Evolutionary conservation across 2,888 invertebrate genomes (phyloP).

Genomic region (Erebia ligea): DNA sequence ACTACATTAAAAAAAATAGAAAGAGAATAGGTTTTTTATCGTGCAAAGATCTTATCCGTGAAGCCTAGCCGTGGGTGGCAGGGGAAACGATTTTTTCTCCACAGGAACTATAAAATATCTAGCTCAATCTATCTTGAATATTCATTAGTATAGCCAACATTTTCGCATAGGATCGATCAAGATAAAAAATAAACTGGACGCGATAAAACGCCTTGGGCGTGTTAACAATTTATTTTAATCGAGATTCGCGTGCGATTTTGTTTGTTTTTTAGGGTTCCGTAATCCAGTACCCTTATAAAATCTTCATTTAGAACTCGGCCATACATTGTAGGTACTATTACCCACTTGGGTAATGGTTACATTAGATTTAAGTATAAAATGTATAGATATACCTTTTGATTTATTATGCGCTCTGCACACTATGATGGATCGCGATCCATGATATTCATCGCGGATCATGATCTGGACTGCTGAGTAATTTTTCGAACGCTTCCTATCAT

Average conservation of each 20-base stretch:
- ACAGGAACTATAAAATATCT: constrained; percentile 68
- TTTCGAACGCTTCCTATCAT: too few relatives aligned
- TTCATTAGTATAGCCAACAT: constrained; percentile 50
- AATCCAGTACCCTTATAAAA: background rate
- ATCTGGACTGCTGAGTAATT: too few relatives aligned
- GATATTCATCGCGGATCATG: too few relatives aligned
- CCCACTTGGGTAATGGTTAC: too few relatives aligned
- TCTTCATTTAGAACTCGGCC: background rate
- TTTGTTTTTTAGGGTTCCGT: constrained; percentile 42
- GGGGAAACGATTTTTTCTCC: constrained; percentile 54
- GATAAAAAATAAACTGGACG: constrained; percentile 57
- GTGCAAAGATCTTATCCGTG: constrained; percentile 29
- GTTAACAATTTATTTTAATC: constrained; percentile 72
- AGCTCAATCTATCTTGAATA: constrained; percentile 60
- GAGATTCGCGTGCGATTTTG: constrained; percentile 59
- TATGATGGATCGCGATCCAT: too few relatives aligned
- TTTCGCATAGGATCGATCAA: constrained; percentile 67
- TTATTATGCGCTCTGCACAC: too few relatives aligned
- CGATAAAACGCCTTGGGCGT: constrained; percentile 65
- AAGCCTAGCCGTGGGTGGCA: constrained; percentile 57
- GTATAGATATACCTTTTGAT: too few relatives aligned
- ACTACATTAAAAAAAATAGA: background rate
- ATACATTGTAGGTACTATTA: too few relatives aligned
- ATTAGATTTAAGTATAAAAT: too few relatives aligned
- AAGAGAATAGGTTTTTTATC: constrained; percentile 22